Percentiles rank a stretch among this genome's conserved stretches.
phyloP scores from a whole-genome alignment of 2,888 invertebrate genomes.

The Campaea margaritaria region DNA sequence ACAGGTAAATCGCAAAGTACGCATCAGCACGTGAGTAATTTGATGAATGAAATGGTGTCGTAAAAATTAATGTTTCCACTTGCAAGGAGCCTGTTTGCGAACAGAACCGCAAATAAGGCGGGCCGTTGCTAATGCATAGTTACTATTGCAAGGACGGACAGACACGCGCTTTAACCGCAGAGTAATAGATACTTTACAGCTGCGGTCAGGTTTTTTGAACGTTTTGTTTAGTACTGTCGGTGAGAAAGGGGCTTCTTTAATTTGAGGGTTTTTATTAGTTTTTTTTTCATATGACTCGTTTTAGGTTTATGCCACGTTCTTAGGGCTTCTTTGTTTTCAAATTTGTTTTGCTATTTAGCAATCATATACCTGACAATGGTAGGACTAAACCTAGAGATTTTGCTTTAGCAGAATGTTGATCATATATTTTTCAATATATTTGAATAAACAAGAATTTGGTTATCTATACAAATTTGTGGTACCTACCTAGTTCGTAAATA shows the following conservation, averaged over 20 bases:
- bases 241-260: background rate
- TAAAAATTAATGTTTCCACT: slow-evolving; percentile 2
- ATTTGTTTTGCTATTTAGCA: too few relatives aligned
- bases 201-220: slow-evolving; percentile 1
- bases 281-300: too few relatives aligned
- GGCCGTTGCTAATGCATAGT: too few relatives aligned
- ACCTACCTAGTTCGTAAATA: too few relatives aligned
- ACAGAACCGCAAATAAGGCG: slow-evolving; percentile 16
- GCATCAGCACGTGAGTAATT: background rate
- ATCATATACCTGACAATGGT: too few relatives aligned
- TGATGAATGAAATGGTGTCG: slow-evolving; percentile 7
- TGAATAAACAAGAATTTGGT: too few relatives aligned
- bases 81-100: background rate
- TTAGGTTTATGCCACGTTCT: too few relatives aligned
- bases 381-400: too few relatives aligned
- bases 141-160: background rate
- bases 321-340: too few relatives aligned
- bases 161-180: slow-evolving; percentile 16
- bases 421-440: too few relatives aligned
- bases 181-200: slow-evolving; percentile 13
- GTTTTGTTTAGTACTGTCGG: background rate
- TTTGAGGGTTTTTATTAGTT: background rate
- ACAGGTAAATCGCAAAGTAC: background rate
- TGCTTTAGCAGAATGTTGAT: too few relatives aligned
- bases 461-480: too few relatives aligned